phyloP scores from a whole-genome alignment of 2,113 vertebrate species.

The Desmodus rotundus region DNA sequence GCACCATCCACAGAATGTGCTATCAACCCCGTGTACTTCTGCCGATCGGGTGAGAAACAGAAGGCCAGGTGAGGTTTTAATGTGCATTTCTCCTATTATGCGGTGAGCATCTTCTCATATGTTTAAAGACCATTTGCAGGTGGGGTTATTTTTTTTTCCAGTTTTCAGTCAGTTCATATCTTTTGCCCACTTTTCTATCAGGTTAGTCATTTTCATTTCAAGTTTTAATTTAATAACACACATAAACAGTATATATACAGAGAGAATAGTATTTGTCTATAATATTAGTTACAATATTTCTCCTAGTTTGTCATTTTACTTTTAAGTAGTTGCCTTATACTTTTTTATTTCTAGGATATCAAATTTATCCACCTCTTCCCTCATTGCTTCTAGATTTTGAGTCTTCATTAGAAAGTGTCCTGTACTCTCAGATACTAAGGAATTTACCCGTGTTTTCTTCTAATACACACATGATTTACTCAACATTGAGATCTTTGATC shows the following conservation, averaged over 20 bases:
- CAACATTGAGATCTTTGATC: not conserved
- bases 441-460: not conserved
- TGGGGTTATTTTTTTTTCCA: not conserved
- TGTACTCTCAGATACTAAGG: not conserved
- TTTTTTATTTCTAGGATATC: slow-evolving; percentile 6
- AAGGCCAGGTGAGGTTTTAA: not conserved
- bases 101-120: not conserved
- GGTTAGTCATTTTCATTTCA: not conserved
- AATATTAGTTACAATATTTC: not conserved
- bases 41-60: not conserved
- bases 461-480: not conserved
- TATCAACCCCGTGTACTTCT: not conserved
- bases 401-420: not conserved
- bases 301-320: not conserved
- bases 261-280: not conserved
- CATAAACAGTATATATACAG: not conserved
- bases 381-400: not conserved
- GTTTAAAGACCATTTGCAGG: not conserved
- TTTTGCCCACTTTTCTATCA: not conserved
- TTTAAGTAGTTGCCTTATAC: not conserved
- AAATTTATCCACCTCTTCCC: not conserved
- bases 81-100: not conserved
- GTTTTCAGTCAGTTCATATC: not conserved
- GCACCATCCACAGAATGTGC: not conserved
- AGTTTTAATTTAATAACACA: not conserved